These are phyloP conservation scores for Micronycteris hirsuta DNA, from an alignment of 2,113 vertebrate species.

Conservation along the genomic window DNA sequence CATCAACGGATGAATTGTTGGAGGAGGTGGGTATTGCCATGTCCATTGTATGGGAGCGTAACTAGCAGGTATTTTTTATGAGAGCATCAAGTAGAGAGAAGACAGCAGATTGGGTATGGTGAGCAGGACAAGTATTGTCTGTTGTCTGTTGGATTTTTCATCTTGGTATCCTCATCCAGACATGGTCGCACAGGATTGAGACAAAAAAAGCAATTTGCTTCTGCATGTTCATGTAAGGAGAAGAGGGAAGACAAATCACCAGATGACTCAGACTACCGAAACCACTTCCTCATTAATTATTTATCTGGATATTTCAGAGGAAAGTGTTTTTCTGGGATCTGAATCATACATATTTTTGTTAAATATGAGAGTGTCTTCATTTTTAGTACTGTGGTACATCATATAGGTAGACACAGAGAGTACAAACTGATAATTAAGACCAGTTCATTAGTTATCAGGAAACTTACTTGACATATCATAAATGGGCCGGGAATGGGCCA, in stretches of 20 bases:
- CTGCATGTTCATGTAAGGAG: neutral
- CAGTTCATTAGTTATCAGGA: constrained; percentile 27
- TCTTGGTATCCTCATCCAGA: neutral
- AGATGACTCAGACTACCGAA: neutral
- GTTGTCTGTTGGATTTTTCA: neutral
- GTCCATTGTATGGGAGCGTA: neutral
- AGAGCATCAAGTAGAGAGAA: neutral
- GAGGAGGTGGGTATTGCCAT: neutral
- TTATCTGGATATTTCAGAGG: neutral
- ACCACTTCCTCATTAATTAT: neutral
- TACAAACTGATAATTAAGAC: constrained; percentile 20
- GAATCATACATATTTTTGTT: neutral
- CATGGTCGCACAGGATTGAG: too few relatives aligned
- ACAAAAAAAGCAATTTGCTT: neutral
- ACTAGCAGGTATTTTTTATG: neutral
- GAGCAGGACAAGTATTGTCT: neutral
- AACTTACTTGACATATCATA: neutral
- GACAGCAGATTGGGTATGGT: neutral
- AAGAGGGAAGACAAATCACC: neutral
- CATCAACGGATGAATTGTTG: constrained; percentile 5
- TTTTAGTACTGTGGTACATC: neutral
- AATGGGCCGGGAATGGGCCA: neutral
- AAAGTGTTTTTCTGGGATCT: neutral
- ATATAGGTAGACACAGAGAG: neutral
- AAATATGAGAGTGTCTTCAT: neutral